These are phyloP conservation scores for Sphaerodactylus townsendi DNA, from an alignment of 2,113 vertebrate genomes.

Conservation along the genomic window DNA sequence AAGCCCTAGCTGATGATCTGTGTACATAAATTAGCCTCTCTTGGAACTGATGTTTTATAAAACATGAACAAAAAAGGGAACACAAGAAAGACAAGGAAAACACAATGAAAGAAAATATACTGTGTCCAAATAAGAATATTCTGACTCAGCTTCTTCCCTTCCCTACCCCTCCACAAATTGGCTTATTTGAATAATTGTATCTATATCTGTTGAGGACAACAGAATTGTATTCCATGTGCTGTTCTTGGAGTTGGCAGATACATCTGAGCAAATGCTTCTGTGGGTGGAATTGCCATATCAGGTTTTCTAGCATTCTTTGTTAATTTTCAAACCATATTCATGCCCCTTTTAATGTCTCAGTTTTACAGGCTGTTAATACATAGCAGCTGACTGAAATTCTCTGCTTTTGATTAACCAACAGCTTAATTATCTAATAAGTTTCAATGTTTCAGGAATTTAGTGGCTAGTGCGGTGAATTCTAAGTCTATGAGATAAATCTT, in stretches of 20 bases:
- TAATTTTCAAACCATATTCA: slow-evolving; percentile 51
- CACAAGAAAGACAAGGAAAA: background rate
- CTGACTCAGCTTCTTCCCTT: background rate
- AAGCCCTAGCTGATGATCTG: background rate
- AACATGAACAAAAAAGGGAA: background rate
- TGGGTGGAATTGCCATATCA: background rate
- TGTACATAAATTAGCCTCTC: background rate
- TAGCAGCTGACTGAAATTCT: slow-evolving; percentile 17
- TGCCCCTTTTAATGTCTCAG: slow-evolving; percentile 13
- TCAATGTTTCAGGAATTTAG: slow-evolving; percentile 18
- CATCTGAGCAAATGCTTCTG: background rate
- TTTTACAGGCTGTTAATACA: slow-evolving; percentile 23
- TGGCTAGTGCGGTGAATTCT: background rate
- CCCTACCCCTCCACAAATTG: background rate
- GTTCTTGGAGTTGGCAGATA: slow-evolving; percentile 5
- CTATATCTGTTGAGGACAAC: slow-evolving; percentile 2
- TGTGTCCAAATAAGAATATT: background rate
- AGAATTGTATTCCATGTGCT: background rate
- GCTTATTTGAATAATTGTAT: background rate
- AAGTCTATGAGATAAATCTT: background rate
- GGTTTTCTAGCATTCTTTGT: slow-evolving; percentile 20
- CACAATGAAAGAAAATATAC: background rate
- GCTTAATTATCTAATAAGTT: slow-evolving; percentile 22
- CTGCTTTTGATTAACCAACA: slow-evolving; percentile 28
- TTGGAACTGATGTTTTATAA: background rate